Conservation (phyloP, 2,888 invertebrate species). For the Dilophus febrilis region DNA sequence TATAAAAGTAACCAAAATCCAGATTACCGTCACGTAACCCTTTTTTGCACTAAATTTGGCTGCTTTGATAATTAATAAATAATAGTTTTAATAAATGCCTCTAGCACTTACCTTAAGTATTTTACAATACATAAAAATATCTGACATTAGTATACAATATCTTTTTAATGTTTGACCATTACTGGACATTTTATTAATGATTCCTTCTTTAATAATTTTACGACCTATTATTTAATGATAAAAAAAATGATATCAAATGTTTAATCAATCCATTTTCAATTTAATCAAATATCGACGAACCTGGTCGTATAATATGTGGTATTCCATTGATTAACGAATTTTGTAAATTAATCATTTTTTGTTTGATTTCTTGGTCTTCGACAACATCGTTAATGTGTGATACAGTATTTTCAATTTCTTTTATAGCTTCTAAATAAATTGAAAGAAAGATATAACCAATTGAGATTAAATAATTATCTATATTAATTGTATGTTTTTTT, state of each 20-base stretch:
- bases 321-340: slow-evolving; percentile 40
- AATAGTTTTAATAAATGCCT: not conserved
- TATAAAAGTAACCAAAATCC: no score
- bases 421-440: slow-evolving; percentile 38
- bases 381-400: slow-evolving; percentile 55
- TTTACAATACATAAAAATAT: slow-evolving; percentile 58
- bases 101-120: slow-evolving; percentile 26
- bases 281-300: slow-evolving; percentile 8
- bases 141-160: slow-evolving; percentile 53
- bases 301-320: slow-evolving; percentile 45
- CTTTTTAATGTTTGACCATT: slow-evolving; percentile 35
- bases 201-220: slow-evolving; percentile 49
- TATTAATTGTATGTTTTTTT: no score
- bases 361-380: slow-evolving; percentile 53
- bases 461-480: no score
- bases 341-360: slow-evolving; percentile 48
- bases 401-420: slow-evolving; percentile 48
- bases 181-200: slow-evolving; percentile 38
- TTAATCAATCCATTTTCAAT: not conserved
- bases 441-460: not conserved
- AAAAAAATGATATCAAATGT: not conserved
- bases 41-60: not conserved
- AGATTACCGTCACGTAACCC: no score
- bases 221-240: slow-evolving; percentile 23
- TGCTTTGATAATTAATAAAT: not conserved